A percentile compares a stretch with the other conserved stretches of the same genome.
These are phyloP conservation scores for Megaleporinus macrocephalus DNA, from an alignment of 2,113 vertebrate genomes.

Conservation along the genomic window DNA sequence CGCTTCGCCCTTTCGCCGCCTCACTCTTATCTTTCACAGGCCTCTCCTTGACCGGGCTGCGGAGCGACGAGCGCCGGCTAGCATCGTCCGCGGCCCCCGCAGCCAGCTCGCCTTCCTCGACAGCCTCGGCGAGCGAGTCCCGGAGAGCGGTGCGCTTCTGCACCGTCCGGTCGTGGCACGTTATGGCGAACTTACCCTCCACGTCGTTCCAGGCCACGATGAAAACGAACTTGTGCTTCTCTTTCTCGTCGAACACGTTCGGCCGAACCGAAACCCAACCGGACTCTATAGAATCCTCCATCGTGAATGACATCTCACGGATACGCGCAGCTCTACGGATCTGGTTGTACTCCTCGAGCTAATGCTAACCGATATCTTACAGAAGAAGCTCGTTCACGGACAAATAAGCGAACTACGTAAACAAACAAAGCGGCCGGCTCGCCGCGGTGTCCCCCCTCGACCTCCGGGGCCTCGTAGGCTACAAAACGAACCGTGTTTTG, in stretches of 20 bases:
- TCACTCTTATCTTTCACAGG: slow-evolving; percentile 13
- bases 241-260: slow-evolving; percentile 91
- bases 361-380: background rate
- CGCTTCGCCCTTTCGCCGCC: slow-evolving; percentile 23
- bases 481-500: background rate
- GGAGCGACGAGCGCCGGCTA: slow-evolving; percentile 56
- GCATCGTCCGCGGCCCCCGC: slow-evolving; percentile 50
- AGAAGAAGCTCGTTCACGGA: background rate
- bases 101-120: slow-evolving; percentile 52
- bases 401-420: background rate
- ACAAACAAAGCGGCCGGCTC: background rate
- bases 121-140: slow-evolving; percentile 69
- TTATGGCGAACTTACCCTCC: slow-evolving; percentile 95
- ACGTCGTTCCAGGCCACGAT: slow-evolving; percentile 98
- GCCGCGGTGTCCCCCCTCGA: too few relatives aligned
- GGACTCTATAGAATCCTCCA: slow-evolving; percentile 92
- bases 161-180: slow-evolving; percentile 93
- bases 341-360: background rate
- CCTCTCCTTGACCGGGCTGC: slow-evolving; percentile 55
- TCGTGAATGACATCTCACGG: slow-evolving; percentile 84
- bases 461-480: too few relatives aligned
- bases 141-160: slow-evolving; percentile 85
- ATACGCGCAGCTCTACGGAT: slow-evolving; percentile 29
- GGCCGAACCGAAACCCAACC: slow-evolving; percentile 95
- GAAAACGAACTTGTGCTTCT: slow-evolving; percentile 94